Percentiles rank a stretch among this genome's conserved stretches.
These are phyloP conservation scores for Thaleichthys pacificus DNA, from an alignment of 2,797 vertebrate species.

Conservation along the genomic window DNA sequence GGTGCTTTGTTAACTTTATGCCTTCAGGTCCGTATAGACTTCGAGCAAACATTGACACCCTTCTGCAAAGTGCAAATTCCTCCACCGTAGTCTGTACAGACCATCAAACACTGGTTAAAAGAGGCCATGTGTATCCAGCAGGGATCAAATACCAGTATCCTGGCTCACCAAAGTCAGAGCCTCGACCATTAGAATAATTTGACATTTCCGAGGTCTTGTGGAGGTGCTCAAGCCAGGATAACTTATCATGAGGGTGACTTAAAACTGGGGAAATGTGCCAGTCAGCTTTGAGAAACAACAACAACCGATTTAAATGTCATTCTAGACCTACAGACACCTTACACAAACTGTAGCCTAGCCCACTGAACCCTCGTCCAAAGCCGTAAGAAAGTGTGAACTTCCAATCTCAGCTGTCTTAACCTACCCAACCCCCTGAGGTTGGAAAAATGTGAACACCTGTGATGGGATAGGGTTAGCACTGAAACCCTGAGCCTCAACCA, in stretches of 20 bases:
- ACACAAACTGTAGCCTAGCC: not conserved
- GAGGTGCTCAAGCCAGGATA: not conserved
- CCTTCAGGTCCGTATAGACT: conserved; percentile 5
- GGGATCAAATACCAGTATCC: not conserved
- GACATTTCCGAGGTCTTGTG: not conserved
- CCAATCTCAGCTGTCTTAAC: not conserved
- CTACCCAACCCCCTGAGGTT: not conserved
- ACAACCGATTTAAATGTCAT: not conserved
- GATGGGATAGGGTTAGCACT: not conserved
- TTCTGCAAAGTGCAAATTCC: conserved; percentile 7
- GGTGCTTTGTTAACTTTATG: conserved; percentile 4
- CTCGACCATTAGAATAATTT: not conserved
- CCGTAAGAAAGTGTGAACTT: not conserved
- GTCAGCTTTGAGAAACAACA: not conserved
- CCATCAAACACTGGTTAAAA: not conserved
- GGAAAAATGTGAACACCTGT: not conserved
- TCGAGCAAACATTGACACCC: conserved; percentile 7
- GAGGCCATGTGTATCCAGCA: not conserved
- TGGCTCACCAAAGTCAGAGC: not conserved
- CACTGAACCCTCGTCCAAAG: no score
- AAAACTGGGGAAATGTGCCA: no score
- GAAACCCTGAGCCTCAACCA: conserved; percentile 29
- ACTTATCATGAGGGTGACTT: not conserved
- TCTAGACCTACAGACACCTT: not conserved
- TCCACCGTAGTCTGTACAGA: not conserved